A percentile compares a stretch with the other conserved stretches of the same genome.
These are phyloP conservation scores for Merops nubicus DNA, from an alignment of 2,113 vertebrate genomes.

Conservation along the genomic window DNA sequence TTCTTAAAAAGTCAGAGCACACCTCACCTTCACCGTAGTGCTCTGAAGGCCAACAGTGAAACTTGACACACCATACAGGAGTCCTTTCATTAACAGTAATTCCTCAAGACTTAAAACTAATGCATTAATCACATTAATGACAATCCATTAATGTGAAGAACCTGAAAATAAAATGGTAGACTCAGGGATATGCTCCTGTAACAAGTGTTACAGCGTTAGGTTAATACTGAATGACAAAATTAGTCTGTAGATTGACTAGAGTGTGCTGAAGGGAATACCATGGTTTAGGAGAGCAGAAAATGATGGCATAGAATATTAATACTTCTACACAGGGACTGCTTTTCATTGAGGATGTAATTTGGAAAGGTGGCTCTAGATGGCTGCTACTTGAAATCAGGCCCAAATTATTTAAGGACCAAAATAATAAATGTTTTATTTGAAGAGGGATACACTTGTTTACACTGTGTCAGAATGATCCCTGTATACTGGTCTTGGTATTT, in stretches of 20 bases:
- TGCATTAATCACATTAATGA: conserved; percentile 5
- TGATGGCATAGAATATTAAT: neutral
- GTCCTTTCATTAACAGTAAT: conserved; percentile 33
- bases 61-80: neutral
- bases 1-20: neutral
- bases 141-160: conserved; percentile 34
- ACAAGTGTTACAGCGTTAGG: neutral
- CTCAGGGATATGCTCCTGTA: neutral
- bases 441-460: neutral
- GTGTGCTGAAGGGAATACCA: neutral
- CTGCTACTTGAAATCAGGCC: conserved; percentile 52
- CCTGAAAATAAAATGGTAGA: conserved; percentile 2
- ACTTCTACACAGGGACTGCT: neutral
- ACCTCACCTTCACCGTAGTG: neutral
- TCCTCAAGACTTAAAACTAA: conserved; percentile 48
- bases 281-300: conserved; percentile 25
- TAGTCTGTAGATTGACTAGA: neutral
- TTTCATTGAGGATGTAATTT: neutral
- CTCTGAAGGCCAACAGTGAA: neutral
- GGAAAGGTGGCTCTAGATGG: conserved; percentile 19
- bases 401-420: conserved; percentile 54
- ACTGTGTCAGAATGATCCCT: conserved; percentile 5
- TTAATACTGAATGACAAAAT: neutral
- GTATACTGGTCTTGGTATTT: neutral
- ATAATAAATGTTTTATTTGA: conserved; percentile 39